phyloP scores from a whole-genome alignment of 2,888 invertebrate genomes.

The Ormyrus pomaceus region DNA sequence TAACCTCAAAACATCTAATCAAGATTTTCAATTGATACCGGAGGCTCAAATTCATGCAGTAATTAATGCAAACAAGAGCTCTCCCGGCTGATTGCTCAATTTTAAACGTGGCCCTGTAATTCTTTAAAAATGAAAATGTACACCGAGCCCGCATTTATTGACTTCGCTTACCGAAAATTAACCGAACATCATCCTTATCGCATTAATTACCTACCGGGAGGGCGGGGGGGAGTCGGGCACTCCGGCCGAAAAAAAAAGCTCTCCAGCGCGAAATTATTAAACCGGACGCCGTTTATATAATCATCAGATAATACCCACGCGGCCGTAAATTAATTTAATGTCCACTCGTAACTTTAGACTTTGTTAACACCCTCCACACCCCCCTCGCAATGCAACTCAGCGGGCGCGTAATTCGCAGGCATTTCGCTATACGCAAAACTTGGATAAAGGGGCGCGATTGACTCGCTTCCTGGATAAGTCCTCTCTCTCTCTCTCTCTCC shows the following conservation, averaged over 20 bases:
- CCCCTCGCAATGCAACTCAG: neutral
- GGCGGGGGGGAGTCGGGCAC: neutral
- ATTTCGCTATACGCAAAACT: constrained; percentile 11
- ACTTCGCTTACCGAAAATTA: constrained; percentile 2
- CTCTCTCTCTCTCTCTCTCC: neutral
- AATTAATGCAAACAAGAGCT: too few relatives aligned
- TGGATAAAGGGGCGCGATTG: constrained; percentile 8
- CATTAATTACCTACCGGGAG: neutral
- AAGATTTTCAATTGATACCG: too few relatives aligned
- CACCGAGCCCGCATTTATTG: neutral
- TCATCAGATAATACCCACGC: constrained; percentile 26
- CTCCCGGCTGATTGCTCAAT: too few relatives aligned
- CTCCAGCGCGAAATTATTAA: constrained; percentile 23
- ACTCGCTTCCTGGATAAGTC: neutral
- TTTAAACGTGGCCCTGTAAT: too few relatives aligned
- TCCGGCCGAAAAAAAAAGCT: neutral
- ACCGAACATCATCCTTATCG: neutral
- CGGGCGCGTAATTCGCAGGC: neutral
- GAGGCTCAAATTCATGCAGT: too few relatives aligned
- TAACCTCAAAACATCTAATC: too few relatives aligned
- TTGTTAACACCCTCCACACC: neutral
- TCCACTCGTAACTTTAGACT: constrained; percentile 36
- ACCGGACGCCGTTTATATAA: constrained; percentile 11
- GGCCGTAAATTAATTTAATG: constrained; percentile 38
- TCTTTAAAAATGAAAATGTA: too few relatives aligned